Base-by-base conservation (phyloP, 2,113 vertebrate species). In the Petaurus breviceps region DNA sequence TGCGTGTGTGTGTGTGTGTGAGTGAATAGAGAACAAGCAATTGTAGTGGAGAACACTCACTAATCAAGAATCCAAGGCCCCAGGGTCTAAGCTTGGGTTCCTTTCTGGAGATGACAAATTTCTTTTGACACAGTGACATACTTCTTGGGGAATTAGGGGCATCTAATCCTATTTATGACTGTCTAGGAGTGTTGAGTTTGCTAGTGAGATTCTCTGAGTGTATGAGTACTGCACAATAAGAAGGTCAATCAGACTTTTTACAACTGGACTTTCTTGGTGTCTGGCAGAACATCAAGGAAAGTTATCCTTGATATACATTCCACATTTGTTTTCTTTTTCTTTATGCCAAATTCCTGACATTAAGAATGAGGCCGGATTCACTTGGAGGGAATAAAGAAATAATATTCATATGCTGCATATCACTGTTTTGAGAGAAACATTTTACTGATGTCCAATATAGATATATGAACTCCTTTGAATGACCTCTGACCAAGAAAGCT, bases 391-490 rank as follows among this genome's bases (percentile, higher is more conserved):
- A 92, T 91, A 95, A 95, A 96, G 92, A 94, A 96, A 96, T 49
- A 92, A 37, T 92, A 9, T 68, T 46, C 96, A 94, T 94, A 94
- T 95, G 31, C 43, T 89, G 77, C 91, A 52, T 92, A 91, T 96
- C 89, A 92, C 77, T 96, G 97, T 50, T 96, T 96, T 93, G 95
- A 96, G 95, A 97, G 91, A 31, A 93, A 31, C 24, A 91, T 96
- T 97, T 96, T 94, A 77, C 51, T 95, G 89, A 95, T 94, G 90
- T 96, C 51, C 12, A 49, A 51, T 28, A 8, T 26, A 23, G 91
- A 91, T 94, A 25, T 91, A 92, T 95, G 57, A 91, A 2, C 84
- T 0, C 6, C 46, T 91, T 51, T 97, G 93, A 91, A 49, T 2
- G 8, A 26, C 0, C 22, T 68, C 0, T 3, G 0, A 14, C 0